Base-by-base conservation (phyloP, 1,140 invertebrate genomes). In the Brachystomella parvula region DNA sequence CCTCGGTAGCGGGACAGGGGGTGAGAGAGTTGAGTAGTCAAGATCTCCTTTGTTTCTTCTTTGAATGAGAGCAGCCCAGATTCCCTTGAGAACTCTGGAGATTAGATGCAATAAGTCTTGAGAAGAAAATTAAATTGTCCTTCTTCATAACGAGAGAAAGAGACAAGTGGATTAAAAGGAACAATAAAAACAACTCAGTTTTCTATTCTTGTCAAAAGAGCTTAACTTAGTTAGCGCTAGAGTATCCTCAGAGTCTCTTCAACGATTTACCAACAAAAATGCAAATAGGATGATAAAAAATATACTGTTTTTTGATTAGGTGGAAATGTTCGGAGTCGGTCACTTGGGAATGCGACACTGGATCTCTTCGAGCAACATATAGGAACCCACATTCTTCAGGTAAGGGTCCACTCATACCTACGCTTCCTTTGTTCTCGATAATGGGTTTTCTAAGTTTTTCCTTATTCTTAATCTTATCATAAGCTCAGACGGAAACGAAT, bases 301-400 rank as follows among this genome's bases (percentile, higher is more conserved):
- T 49, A 28, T 39, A 31, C 30, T 24, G 28, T 62, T 49, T 59
- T 63, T 68, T 9, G 57, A 31, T 33, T 66, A 61, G n/a, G 57
- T 69, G 70, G 64, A 61, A 71, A 66, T 59, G 67, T 60, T 32
- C 68, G 68, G 2, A 33, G 53, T 63, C 68, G 70, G 6, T 61
- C 65, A 24, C 65, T 70, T n/a, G 68, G 65, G 15, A 74, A 72
- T 61, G 26, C 63, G 12, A 70, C 65, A 17, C 56, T 72, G 33
- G 72, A 74, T 74, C 73, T 76, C 80, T 95, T 96, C 77, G 93
- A 98, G 76, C 89, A 92, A 77, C 92, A 96, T 80, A 93, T 97
- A 81, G 94, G 94, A 76, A 96, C 94, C 65, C 94, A 98, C 79
- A 96, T 98, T 76, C 82, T 96, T 71, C 93, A 97, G 88, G 92